Conservation (phyloP, 2,888 invertebrate species). For the Tromatobia lineatoria region DNA sequence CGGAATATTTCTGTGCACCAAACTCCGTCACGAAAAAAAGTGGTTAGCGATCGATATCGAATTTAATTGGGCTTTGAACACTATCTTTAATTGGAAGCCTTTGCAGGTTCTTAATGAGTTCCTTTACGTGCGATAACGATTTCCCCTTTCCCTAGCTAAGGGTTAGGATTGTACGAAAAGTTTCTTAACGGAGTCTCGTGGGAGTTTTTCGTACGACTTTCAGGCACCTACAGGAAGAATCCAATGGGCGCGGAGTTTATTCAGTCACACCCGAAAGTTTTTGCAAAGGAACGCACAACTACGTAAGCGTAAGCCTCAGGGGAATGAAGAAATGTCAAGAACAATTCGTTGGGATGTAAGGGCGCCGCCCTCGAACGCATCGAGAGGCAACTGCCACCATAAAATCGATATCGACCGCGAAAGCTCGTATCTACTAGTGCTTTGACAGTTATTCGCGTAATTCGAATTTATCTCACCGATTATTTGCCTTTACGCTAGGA, state of each 20-base stretch:
- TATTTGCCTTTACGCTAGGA: background rate
- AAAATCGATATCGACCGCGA: background rate
- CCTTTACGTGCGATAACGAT: background rate
- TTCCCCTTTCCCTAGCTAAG: background rate
- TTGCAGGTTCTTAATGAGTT: constrained; percentile 17
- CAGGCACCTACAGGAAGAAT: background rate
- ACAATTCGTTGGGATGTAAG: constrained; percentile 15
- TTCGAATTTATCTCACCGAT: background rate
- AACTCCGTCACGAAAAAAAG: constrained; percentile 3
- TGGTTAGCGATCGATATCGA: constrained; percentile 6
- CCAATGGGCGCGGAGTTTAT: background rate
- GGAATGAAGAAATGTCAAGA: constrained; percentile 40
- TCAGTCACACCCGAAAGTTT: constrained; percentile 8
- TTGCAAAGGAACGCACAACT: background rate
- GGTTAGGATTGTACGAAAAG: background rate
- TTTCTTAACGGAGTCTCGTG: background rate
- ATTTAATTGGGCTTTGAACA: constrained; percentile 7
- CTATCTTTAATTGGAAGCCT: constrained; percentile 14
- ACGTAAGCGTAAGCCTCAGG: constrained; percentile 14
- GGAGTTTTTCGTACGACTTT: constrained; percentile 22
- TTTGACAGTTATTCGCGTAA: background rate
- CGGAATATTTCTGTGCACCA: background rate
- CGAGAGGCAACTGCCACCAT: background rate
- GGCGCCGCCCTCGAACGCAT: background rate
- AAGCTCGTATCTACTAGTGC: background rate